Conservation (phyloP, 2,797 vertebrate genomes). For the Lepilemur septentrionalis region DNA sequence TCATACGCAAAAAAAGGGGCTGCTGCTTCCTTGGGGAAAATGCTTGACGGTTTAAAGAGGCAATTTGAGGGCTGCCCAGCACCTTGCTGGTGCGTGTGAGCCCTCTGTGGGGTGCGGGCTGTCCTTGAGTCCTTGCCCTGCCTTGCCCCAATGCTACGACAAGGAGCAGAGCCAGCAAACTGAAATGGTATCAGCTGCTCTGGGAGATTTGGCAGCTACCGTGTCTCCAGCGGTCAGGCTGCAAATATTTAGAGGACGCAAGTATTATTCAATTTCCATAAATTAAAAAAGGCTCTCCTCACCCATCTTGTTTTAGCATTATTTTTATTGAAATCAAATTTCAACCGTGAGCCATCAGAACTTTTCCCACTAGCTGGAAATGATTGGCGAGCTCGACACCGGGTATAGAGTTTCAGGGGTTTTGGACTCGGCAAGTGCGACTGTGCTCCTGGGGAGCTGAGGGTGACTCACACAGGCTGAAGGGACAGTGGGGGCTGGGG, state of each 20-base stretch:
- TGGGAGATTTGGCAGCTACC: background rate
- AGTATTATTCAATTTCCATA: conserved; percentile 25
- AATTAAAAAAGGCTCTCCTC: conserved; percentile 57
- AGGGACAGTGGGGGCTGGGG: background rate
- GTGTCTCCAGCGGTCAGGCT: conserved; percentile 25
- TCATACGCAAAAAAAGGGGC: background rate
- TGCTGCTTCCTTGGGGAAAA: background rate
- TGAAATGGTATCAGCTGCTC: conserved; percentile 37
- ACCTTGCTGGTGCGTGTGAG: rapidly evolving
- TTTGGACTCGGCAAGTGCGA: background rate
- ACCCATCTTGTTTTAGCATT: background rate
- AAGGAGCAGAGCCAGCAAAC: background rate
- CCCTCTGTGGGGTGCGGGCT: rapidly evolving
- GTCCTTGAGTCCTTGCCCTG: background rate
- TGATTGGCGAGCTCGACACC: conserved; percentile 57
- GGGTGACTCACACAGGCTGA: background rate
- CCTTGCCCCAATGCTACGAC: rapidly evolving
- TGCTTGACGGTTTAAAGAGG: rapidly evolving
- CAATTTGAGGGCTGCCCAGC: rapidly evolving
- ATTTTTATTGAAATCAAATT: conserved; percentile 71
- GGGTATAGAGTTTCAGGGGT: background rate
- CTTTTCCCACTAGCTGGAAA: conserved; percentile 32
- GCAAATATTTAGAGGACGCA: conserved; percentile 48
- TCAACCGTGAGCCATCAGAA: conserved; percentile 49
- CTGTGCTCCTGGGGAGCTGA: conserved; percentile 45